Base-by-base conservation (phyloP, 1,140 invertebrate genomes). In the Anthonomus grandis region DNA sequence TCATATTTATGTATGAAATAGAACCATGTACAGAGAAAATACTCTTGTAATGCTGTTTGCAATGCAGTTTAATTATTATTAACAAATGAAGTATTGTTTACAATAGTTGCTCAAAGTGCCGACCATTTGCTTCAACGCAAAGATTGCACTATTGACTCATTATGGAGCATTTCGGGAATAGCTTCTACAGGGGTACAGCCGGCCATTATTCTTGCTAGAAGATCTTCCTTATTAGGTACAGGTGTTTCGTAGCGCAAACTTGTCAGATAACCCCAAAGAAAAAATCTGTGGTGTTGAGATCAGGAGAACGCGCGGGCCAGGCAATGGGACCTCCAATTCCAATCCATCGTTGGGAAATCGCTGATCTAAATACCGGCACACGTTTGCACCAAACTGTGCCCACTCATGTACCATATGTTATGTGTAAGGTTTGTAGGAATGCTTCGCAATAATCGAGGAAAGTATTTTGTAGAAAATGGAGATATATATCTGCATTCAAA, bases 211-310 rank as follows among this genome's bases (percentile, higher is more conserved):
- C 41, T 21, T 2, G 2, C 21, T 22, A 21, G n/a, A n/a, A 31
- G n/a, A 31, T 31, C 27, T 31, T 31, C 27, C 27, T 31, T n/a
- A 31, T 31, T 31, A 31, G 6, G 27, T 8, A 31, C n/a, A 31
- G 27, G 27, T 31, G 41, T 45, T 45, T 45, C 21, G 6, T 45
- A 22, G 6, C 21, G 3, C 17, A 45, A 2, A 45, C 1, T 3
- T 42, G 21, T 46, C 3, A 48, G 17, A 34, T 48, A 3, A 18
- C 17, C 24, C 46, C 24, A 34, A 48, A 8, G 18, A 48, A 48
- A 37, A 48, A 48, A 48, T 48, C 46, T 19, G 34, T 12, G 25
- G 23, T n/a, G 19, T 48, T 48, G 46, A 48, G 46, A 37, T 48
- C 46, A 9, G 46, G 46, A 48, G 46, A 48, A 2, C 31, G 3